These are phyloP conservation scores for Numida meleagris DNA, from an alignment of 2,113 vertebrate species.

Conservation along the genomic window DNA sequence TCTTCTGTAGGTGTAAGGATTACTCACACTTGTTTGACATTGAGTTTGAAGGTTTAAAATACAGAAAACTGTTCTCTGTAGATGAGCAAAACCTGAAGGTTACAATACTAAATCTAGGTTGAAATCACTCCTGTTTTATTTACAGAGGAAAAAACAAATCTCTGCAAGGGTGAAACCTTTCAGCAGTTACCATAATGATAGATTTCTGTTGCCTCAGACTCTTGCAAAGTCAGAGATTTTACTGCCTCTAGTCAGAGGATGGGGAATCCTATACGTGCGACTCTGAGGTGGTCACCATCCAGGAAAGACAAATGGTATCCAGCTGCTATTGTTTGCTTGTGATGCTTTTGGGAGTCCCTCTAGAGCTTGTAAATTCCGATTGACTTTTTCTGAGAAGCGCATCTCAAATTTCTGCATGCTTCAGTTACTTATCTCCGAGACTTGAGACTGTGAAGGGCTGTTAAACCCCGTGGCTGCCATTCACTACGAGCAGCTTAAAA, in stretches of 20 bases:
- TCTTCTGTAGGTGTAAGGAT: constrained; percentile 1
- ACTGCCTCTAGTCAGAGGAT: neutral
- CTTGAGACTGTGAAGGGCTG: neutral
- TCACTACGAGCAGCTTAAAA: neutral
- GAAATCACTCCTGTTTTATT: neutral
- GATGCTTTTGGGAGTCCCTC: constrained; percentile 15
- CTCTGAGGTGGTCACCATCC: constrained; percentile 9
- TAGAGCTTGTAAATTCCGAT: neutral
- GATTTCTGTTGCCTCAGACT: neutral
- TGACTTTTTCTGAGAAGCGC: neutral
- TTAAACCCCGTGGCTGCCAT: neutral
- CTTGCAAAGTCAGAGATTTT: constrained; percentile 14
- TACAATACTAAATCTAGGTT: neutral
- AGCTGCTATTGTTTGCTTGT: neutral
- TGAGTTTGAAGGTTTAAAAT: constrained; percentile 16
- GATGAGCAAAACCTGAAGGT: neutral
- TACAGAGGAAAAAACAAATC: neutral
- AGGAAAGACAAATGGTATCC: constrained; percentile 6
- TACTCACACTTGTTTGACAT: neutral
- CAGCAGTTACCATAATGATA: neutral
- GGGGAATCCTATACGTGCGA: neutral
- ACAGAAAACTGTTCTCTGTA: neutral
- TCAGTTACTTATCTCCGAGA: neutral
- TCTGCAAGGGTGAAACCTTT: neutral
- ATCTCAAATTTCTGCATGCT: neutral